Conservation (phyloP, 2,113 vertebrate genomes). For the Sus scrofa region T2T-Sscrofa CM000822.6:26995501-26996000, state of each 20-base stretch:
- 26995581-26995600: constrained; percentile 61
- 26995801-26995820: constrained; percentile 66
- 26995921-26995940: neutral
- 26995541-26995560: neutral
- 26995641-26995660: constrained; percentile 65
- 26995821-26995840: constrained; percentile 69
- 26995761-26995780: constrained; percentile 56
- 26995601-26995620: constrained; percentile 70
- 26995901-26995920: neutral
- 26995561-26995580: constrained; percentile 39
- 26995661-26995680: constrained; percentile 46
- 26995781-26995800: constrained; percentile 70
- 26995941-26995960: neutral
- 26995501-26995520: constrained; percentile 68
- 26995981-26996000: neutral
- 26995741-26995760: neutral
- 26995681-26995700: constrained; percentile 54
- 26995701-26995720: constrained; percentile 69
- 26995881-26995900: constrained; percentile 26
- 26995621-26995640: constrained; percentile 70
- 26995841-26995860: constrained; percentile 44
- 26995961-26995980: neutral
- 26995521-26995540: constrained; percentile 54
- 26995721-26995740: constrained; percentile 70
- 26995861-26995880: constrained; percentile 51